phyloP scores from a whole-genome alignment of 2,113 vertebrate species.

The Tenebrosternarchus preto region DNA sequence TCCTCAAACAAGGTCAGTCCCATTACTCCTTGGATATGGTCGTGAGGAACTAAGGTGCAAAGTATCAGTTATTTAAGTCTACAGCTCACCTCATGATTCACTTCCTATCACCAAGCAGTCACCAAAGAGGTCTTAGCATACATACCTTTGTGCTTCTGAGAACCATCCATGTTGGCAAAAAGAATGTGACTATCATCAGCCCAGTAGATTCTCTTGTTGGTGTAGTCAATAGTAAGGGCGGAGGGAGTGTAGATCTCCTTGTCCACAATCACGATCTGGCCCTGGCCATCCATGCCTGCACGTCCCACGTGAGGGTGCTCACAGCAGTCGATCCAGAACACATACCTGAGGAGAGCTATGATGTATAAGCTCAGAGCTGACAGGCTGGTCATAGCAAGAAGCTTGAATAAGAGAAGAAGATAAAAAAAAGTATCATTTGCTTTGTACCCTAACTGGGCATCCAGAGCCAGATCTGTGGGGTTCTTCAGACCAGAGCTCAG shows the following conservation, averaged over 20 bases:
- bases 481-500: slow-evolving; percentile 88
- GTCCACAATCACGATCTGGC: slow-evolving; percentile 86
- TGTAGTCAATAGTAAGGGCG: slow-evolving; percentile 95
- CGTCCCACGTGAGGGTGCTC: slow-evolving; percentile 91
- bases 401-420: no score
- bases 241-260: slow-evolving; percentile 89
- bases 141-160: slow-evolving; percentile 87
- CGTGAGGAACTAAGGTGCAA: slow-evolving; percentile 86
- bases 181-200: slow-evolving; percentile 95
- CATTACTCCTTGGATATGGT: slow-evolving; percentile 93
- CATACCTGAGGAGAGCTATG: slow-evolving; percentile 74
- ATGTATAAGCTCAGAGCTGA: not conserved
- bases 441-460: slow-evolving; percentile 88
- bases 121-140: slow-evolving; percentile 58
- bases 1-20: slow-evolving; percentile 96
- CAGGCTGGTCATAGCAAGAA: not conserved
- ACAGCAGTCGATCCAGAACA: slow-evolving; percentile 98
- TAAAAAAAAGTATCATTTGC: not conserved
- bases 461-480: slow-evolving; percentile 86
- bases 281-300: slow-evolving; percentile 93
- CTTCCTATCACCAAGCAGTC: not conserved
- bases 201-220: slow-evolving; percentile 95
- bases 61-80: slow-evolving; percentile 48
- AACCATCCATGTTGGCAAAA: slow-evolving; percentile 94
- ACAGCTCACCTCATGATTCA: not conserved